Evolutionary conservation across 2,113 vertebrate genomes (phyloP).

Genomic region (Hyaena hyaena): DNA sequence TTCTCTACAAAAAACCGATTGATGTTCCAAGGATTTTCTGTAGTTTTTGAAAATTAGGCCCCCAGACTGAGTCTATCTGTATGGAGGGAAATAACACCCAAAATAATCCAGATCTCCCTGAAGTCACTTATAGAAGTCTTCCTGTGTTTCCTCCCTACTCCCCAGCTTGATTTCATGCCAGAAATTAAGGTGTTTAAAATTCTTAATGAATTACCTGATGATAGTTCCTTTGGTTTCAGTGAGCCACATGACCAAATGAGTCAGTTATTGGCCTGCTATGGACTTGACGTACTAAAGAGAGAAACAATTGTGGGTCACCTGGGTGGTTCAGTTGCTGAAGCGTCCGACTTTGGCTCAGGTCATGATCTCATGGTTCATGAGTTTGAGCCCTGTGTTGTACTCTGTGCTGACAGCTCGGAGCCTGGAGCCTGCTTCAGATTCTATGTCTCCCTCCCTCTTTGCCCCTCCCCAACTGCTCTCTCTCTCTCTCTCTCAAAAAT

Average conservation of each 20-base stretch:
- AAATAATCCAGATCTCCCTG: constrained; percentile 3
- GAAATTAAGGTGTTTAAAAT: constrained; percentile 29
- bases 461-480: no score
- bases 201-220: constrained; percentile 57
- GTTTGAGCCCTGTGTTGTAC: no score
- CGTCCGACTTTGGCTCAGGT: no score
- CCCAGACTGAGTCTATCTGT: neutral
- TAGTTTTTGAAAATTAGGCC: constrained; percentile 23
- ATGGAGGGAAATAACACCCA: neutral
- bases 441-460: no score
- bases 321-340: no score
- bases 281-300: constrained; percentile 44
- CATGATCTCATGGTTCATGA: no score
- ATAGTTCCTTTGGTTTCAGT: constrained; percentile 44
- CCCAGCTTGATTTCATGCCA: constrained; percentile 1
- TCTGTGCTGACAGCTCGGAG: no score
- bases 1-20: constrained; percentile 38
- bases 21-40: neutral
- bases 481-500: no score
- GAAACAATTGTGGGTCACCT: neutral
- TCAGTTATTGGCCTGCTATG: constrained; percentile 13
- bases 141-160: constrained; percentile 22
- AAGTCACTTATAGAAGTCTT: constrained; percentile 50
- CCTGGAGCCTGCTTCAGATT: no score
- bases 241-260: neutral